These are phyloP conservation scores for Petrocephalus sullivani DNA, from an alignment of 2,797 vertebrate genomes.

Conservation along the genomic window DNA sequence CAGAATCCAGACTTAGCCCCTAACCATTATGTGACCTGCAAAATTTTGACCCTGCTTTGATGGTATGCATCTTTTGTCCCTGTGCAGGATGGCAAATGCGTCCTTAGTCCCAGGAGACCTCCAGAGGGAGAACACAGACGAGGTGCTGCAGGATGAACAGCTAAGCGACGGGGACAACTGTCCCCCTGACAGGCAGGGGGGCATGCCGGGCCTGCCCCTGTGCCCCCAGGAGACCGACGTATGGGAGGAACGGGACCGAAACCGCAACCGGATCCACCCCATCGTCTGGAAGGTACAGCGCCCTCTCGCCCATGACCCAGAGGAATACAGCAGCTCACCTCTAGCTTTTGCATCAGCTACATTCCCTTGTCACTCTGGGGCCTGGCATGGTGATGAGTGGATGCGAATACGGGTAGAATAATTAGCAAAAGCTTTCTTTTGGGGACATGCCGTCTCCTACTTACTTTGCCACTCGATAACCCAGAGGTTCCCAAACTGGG, in stretches of 20 bases:
- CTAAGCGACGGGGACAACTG: conserved; percentile 91
- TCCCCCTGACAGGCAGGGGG: conserved; percentile 69
- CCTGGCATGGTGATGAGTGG: not conserved
- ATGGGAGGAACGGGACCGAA: conserved; percentile 95
- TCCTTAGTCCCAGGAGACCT: conserved; percentile 91
- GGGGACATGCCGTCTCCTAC: not conserved
- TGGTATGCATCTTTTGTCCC: not conserved
- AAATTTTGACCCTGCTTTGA: not conserved
- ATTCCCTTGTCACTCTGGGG: not conserved
- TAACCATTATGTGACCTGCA: not conserved
- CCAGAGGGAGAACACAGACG: conserved; percentile 91
- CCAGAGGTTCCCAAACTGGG: not conserved
- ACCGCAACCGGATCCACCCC: conserved; percentile 81
- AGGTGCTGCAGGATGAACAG: conserved; percentile 93
- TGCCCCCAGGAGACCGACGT: conserved; percentile 88
- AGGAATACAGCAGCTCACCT: too few relatives aligned
- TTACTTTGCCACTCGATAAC: not conserved
- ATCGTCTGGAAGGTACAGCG: conserved; percentile 76
- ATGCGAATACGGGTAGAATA: not conserved
- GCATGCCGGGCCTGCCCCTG: conserved; percentile 69
- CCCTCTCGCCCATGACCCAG: not conserved
- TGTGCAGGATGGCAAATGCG: conserved; percentile 85
- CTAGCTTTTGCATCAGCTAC: not conserved
- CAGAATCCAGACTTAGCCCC: not conserved
- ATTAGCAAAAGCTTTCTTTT: not conserved